phyloP scores from a whole-genome alignment of 2,113 vertebrate genomes.

The Aspiorhynchus laticeps region DNA sequence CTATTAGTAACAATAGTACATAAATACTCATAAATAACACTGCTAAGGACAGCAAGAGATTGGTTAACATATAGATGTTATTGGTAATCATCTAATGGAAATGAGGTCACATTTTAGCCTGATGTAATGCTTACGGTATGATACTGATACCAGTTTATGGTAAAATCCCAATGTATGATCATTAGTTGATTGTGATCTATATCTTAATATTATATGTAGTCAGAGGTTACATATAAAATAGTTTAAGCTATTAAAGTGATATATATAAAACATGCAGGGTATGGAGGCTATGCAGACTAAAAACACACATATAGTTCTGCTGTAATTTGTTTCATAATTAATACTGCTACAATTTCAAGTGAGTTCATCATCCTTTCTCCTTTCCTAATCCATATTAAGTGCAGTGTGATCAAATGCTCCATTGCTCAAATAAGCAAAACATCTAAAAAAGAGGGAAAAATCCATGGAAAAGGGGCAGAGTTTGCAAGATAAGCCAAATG shows the following conservation, averaged over 20 bases:
- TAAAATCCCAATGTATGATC: background rate
- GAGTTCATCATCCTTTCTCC: slow-evolving; percentile 48
- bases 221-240: background rate
- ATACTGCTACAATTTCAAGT: background rate
- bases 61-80: background rate
- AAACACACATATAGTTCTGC: background rate
- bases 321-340: slow-evolving; percentile 2
- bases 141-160: background rate
- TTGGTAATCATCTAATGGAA: background rate
- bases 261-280: background rate
- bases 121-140: background rate
- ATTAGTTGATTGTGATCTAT: background rate
- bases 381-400: background rate
- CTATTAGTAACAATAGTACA: background rate
- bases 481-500: slow-evolving; percentile 52
- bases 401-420: slow-evolving; percentile 24
- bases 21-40: background rate
- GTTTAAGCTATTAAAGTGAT: background rate
- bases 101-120: background rate
- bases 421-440: slow-evolving; percentile 36
- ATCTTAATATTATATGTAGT: background rate
- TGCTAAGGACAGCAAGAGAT: background rate
- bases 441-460: slow-evolving; percentile 8
- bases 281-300: background rate
- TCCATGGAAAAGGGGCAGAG: slow-evolving; percentile 27